These are phyloP conservation scores for Lagenorhynchus albirostris DNA, from an alignment of 2,113 vertebrate species.

Conservation along the genomic window DNA sequence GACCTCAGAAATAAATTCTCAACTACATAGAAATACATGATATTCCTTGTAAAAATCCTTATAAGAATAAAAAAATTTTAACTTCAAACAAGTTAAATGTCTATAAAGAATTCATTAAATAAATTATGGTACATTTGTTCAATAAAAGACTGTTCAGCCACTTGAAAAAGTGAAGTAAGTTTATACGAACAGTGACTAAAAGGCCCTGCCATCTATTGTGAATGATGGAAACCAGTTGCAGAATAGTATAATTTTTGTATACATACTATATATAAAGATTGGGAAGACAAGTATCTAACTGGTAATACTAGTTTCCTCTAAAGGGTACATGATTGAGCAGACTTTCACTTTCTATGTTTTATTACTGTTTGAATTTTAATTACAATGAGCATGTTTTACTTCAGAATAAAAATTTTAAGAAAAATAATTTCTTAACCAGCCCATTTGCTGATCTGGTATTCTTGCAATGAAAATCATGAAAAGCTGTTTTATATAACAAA, in stretches of 20 bases:
- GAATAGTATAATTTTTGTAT: not conserved
- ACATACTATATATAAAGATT: not conserved
- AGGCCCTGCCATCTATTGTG: not conserved
- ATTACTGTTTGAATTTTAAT: not conserved
- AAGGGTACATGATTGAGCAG: not conserved
- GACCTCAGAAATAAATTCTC: not conserved
- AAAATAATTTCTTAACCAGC: not conserved
- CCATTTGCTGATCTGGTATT: not conserved
- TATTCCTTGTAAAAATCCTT: not conserved
- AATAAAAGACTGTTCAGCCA: not conserved
- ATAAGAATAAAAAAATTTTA: not conserved
- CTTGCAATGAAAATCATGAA: not conserved
- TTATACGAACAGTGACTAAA: not conserved
- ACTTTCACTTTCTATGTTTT: not conserved
- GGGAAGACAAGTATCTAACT: not conserved
- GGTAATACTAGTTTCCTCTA: not conserved
- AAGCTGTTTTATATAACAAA: not conserved
- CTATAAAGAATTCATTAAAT: not conserved
- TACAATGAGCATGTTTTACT: not conserved
- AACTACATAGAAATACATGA: not conserved
- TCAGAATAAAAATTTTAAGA: conserved; percentile 1
- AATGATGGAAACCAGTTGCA: not conserved
- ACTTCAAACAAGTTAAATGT: not conserved
- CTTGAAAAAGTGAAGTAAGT: conserved; percentile 1
- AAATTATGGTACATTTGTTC: not conserved